Base-by-base conservation (phyloP, 2,113 vertebrate genomes). In the Mixornis gularis region DNA sequence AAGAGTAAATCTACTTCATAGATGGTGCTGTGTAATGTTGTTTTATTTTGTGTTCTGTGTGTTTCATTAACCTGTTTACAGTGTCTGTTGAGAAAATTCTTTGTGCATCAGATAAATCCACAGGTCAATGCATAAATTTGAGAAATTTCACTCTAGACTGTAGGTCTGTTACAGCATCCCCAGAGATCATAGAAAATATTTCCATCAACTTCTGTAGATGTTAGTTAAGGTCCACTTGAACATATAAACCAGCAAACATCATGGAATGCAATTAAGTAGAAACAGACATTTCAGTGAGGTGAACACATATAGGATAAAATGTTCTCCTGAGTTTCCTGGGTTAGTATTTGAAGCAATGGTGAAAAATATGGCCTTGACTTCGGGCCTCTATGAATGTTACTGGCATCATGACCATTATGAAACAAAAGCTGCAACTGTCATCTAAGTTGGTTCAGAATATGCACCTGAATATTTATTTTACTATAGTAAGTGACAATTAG, bases 401-500 rank as follows among this genome's bases (percentile, higher is more conserved):
- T 96, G 99, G 99, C 99, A 94, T 98, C 98, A 99, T 99, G 98
- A 99, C 98, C 97, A 97, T 98, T 98, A 94, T 94, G 97, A 96
- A 96, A 97, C 95, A 98, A 98, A 98, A 97, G 98, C 98, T 98
- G 97, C 99, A 99, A 99, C 99, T 99, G 99, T 98, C 99, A 99
- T 99, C 99, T 99, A 99, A 99, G 99, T 99, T 99, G 99, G 99
- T 99, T 99, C 99, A 99, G 99, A 99, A 99, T 99, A 99, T 99
- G 98, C 99, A 99, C 98, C 99, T 98, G 98, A 96, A 97, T 97
- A 98, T 98, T 97, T 98, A 96, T 97, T 98, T 97, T 97, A 96
- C 96, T 96, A 74, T 97, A 96, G 96, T 97, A 98, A 97, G 96
- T 97, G 97, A 92, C 96, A 97, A 96, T 98, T 99, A 98, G 99